phyloP scores from a whole-genome alignment of 2,797 vertebrate genomes.

The Taenioides sp. region DNA sequence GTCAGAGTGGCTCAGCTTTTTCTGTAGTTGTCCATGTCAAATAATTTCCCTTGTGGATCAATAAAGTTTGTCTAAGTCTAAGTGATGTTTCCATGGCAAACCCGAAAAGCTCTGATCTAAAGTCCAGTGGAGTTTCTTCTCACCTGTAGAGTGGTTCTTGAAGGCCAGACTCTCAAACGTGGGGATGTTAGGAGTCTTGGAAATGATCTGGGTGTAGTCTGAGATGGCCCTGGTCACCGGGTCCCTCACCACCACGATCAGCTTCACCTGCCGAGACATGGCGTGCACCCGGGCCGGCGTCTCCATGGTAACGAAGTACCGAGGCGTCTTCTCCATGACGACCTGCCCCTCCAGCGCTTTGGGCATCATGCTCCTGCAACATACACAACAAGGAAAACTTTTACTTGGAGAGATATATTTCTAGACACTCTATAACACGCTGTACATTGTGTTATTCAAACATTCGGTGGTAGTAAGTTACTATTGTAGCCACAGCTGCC shows the following conservation, averaged over 20 bases:
- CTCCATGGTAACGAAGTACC: slow-evolving; percentile 82
- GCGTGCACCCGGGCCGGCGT: slow-evolving; percentile 77
- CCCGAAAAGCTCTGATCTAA: too few species aligned
- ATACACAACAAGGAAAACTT: not conserved
- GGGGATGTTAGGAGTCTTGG: slow-evolving; percentile 78
- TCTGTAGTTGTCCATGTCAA: too few species aligned
- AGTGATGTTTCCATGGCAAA: too few species aligned
- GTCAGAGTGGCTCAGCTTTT: too few species aligned
- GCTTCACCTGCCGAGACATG: slow-evolving; percentile 80
- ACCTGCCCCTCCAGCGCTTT: slow-evolving; percentile 83
- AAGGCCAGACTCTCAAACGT: slow-evolving; percentile 80
- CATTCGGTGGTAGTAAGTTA: too few species aligned
- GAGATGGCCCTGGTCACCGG: slow-evolving; percentile 83
- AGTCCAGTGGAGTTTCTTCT: not conserved
- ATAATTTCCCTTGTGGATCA: too few species aligned
- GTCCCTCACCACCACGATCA: slow-evolving; percentile 83
- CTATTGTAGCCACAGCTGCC: too few species aligned
- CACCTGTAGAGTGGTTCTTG: slow-evolving; percentile 76
- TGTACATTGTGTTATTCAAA: too few species aligned
- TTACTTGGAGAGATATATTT: not conserved
- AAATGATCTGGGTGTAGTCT: slow-evolving; percentile 85
- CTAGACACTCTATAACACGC: too few species aligned
- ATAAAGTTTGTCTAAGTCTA: too few species aligned
- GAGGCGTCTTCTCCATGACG: slow-evolving; percentile 85
- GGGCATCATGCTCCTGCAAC: slow-evolving; percentile 81